A percentile compares a stretch with the other conserved stretches of the same genome.
phyloP scores from a whole-genome alignment of 2,113 vertebrate species.

The Platichthys stellatus region DNA sequence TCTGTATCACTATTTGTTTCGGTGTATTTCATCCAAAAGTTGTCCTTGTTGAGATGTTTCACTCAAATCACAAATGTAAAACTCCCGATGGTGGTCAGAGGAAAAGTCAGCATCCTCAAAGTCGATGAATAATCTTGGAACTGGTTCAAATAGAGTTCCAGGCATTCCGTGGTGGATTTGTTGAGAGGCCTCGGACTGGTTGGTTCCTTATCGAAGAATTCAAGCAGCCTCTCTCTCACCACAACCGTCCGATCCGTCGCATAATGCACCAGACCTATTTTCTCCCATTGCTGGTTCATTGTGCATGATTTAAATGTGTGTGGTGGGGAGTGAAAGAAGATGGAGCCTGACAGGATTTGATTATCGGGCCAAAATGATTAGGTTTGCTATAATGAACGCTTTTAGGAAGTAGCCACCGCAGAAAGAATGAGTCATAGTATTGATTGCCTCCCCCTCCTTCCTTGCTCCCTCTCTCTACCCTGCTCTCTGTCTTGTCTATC shows the following conservation, averaged over 20 bases:
- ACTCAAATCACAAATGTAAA: too few species aligned
- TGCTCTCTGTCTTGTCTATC: neutral
- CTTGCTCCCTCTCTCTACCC: slow-evolving; percentile 13
- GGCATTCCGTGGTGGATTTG: neutral
- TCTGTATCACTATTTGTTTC: too few species aligned
- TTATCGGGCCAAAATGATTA: slow-evolving; percentile 76
- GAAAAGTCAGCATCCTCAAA: too few species aligned
- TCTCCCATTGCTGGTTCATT: slow-evolving; percentile 18
- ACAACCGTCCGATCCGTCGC: neutral
- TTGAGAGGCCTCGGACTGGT: too few species aligned
- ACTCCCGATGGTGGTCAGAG: too few species aligned
- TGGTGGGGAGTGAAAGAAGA: slow-evolving; percentile 33
- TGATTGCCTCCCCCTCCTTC: slow-evolving; percentile 65
- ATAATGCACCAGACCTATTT: slow-evolving; percentile 5
- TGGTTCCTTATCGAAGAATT: neutral
- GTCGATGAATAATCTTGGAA: too few species aligned
- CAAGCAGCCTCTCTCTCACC: slow-evolving; percentile 5
- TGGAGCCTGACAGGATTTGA: slow-evolving; percentile 65
- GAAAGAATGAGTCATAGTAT: slow-evolving; percentile 84
- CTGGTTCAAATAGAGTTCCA: neutral
- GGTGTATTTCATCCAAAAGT: too few species aligned
- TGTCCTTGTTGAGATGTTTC: too few species aligned
- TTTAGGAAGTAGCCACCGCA: slow-evolving; percentile 78
- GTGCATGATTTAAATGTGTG: slow-evolving; percentile 27
- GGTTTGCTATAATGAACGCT: slow-evolving; percentile 82